These are phyloP conservation scores for Gymnosoma rotundatum DNA, from an alignment of 2,888 invertebrate genomes.

Conservation along the genomic window DNA sequence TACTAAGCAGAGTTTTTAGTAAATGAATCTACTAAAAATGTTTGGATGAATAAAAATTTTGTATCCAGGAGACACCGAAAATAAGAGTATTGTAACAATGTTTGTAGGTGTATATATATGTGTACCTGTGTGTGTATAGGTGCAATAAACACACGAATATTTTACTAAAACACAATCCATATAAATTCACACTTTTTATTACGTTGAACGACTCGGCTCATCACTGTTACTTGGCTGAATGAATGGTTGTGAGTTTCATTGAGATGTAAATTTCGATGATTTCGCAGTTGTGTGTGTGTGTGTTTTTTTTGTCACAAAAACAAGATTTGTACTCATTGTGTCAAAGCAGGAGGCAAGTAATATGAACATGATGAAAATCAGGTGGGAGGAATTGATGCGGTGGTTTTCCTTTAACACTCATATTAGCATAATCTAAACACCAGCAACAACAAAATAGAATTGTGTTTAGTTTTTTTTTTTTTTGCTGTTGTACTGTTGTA, in stretches of 20 bases:
- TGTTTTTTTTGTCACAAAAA: conserved; percentile 6
- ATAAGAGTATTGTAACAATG: too few species aligned
- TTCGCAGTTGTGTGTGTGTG: neutral
- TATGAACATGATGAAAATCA: neutral
- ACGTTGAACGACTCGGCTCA: conserved; percentile 37
- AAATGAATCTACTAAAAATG: conserved; percentile 16
- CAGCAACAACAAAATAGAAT: conserved; percentile 28
- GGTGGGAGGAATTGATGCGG: conserved; percentile 19
- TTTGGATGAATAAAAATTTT: conserved; percentile 18
- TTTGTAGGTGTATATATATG: neutral
- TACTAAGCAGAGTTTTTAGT: conserved; percentile 45
- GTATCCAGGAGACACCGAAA: neutral
- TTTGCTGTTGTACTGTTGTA: neutral
- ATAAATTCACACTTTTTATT: conserved; percentile 50
- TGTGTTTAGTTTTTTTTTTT: neutral
- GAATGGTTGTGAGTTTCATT: conserved; percentile 67
- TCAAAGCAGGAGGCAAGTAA: conserved; percentile 45
- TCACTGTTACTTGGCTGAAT: conserved; percentile 38
- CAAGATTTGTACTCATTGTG: conserved; percentile 39
- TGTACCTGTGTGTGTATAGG: neutral
- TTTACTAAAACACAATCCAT: neutral
- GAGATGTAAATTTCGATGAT: conserved; percentile 70
- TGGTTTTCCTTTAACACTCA: conserved; percentile 46
- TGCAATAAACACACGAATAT: neutral
- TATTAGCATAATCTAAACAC: conserved; percentile 70